Base-by-base conservation (phyloP, 2,888 invertebrate genomes). In the Leptinotarsa peninsularis region DNA sequence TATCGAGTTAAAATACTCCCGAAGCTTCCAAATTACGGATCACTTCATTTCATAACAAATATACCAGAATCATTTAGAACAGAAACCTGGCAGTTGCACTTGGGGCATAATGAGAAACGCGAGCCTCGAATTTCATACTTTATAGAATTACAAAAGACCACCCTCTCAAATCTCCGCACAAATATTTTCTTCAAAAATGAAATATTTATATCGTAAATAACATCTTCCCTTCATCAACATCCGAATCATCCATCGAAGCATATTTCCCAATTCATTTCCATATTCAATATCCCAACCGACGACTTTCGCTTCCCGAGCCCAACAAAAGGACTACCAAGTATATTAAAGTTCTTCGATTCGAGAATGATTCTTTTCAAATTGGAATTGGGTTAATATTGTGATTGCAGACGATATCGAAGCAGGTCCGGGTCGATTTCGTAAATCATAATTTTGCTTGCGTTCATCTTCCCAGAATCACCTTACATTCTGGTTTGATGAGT, bases 391-490 rank as follows among this genome's bases (percentile, higher is more conserved):
- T 49, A 58, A 21, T 75, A 78, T 75, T 72, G 75, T 73, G 76
- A 76, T 78, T 76, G 78, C 78, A 71, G 76, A 75, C 73, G 76
- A 78, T 75, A 71, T 75, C 49, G 49, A 58, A 71, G 75, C 49
- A n/a, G 49, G 7, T 33, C 33, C 33, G 33, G 33, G 2, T 33
- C 33, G 33, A 33, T 33, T 33, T 7, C 33, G 7, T 33, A 5
- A 33, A 33, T 33, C 7, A 7, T 33, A 2, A 33, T 33, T 33
- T 33, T 33, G 5, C 33, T 2, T 33, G 33, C 7, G 33, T 33
- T 33, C 33, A 33, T 33, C 33, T 33, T 7, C 7, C 33, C 33
- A 33, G 33, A 33, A 33, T 33, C 33, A 33, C 33, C 33, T 33
- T 7, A 33, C 7, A 33, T 33, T 33, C 33, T 33, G 7, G 7